A percentile compares a stretch with the other conserved stretches of the same genome.
phyloP scores from a whole-genome alignment of 2,113 vertebrate species.

The Lutjanus erythropterus region DNA sequence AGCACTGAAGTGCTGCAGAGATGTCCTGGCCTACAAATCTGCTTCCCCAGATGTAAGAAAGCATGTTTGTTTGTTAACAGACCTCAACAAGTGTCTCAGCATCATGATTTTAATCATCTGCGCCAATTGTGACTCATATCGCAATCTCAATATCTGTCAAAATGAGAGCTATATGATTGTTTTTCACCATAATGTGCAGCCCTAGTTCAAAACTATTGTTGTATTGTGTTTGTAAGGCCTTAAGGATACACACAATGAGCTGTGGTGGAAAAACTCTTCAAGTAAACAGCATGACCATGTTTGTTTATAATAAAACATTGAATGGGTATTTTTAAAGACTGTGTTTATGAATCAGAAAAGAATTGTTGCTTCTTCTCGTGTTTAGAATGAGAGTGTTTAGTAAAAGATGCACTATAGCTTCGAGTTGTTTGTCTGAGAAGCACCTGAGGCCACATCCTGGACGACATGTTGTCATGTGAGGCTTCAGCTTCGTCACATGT shows the following conservation, averaged over 20 bases:
- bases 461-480: slow-evolving; percentile 68
- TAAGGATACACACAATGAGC: background rate
- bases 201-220: too few relatives aligned
- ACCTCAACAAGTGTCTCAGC: too few relatives aligned
- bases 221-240: slow-evolving; percentile 1
- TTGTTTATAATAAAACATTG: slow-evolving; percentile 9
- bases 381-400: background rate
- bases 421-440: slow-evolving; percentile 26
- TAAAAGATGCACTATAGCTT: background rate
- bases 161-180: too few relatives aligned
- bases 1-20: too few relatives aligned
- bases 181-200: too few relatives aligned
- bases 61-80: too few relatives aligned
- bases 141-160: too few relatives aligned
- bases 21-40: too few relatives aligned
- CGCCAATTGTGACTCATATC: too few relatives aligned
- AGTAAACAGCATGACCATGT: background rate
- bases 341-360: background rate
- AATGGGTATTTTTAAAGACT: fast-evolving
- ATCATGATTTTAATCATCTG: too few relatives aligned
- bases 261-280: background rate
- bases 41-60: background rate
- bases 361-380: background rate
- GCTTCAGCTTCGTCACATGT: slow-evolving; percentile 48
- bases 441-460: slow-evolving; percentile 30